phyloP scores from a whole-genome alignment of 2,113 vertebrate species.

The Paracanthobrama guichenoti region DNA sequence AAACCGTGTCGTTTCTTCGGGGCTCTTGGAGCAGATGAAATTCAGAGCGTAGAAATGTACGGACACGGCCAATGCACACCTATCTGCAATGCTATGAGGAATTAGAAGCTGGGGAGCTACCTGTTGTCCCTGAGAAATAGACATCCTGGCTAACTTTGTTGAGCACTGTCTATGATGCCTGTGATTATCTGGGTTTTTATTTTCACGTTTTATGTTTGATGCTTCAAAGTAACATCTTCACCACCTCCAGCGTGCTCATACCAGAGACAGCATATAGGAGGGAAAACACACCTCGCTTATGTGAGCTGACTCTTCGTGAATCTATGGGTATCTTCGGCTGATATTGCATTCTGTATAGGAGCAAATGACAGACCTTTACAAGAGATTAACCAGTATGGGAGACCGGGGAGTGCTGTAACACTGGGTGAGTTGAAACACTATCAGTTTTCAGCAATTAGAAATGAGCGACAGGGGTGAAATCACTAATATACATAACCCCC shows the following conservation, averaged over 20 bases:
- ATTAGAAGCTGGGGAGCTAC: constrained; percentile 29
- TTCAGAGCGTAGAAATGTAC: constrained; percentile 32
- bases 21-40: constrained; percentile 30
- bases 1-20: constrained; percentile 52
- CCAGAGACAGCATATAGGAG: not conserved
- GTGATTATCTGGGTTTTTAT: not conserved
- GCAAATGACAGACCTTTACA: not conserved
- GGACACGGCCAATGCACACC: constrained; percentile 17
- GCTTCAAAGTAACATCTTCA: not conserved
- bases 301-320: not conserved
- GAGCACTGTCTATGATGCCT: not conserved
- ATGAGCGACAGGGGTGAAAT: not conserved
- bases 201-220: not conserved
- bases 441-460: not conserved
- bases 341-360: not conserved
- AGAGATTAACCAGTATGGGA: not conserved
- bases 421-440: not conserved
- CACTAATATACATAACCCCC: not conserved
- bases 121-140: constrained; percentile 29
- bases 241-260: not conserved
- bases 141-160: constrained; percentile 15
- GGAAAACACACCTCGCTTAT: not conserved
- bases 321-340: constrained; percentile 2
- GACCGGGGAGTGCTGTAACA: constrained; percentile 1
- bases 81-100: constrained; percentile 21